A percentile compares a stretch with the other conserved stretches of the same genome.
These are phyloP conservation scores for Mormyrops attenuatus DNA, from an alignment of 2,797 vertebrate species.

Conservation along the genomic window DNA sequence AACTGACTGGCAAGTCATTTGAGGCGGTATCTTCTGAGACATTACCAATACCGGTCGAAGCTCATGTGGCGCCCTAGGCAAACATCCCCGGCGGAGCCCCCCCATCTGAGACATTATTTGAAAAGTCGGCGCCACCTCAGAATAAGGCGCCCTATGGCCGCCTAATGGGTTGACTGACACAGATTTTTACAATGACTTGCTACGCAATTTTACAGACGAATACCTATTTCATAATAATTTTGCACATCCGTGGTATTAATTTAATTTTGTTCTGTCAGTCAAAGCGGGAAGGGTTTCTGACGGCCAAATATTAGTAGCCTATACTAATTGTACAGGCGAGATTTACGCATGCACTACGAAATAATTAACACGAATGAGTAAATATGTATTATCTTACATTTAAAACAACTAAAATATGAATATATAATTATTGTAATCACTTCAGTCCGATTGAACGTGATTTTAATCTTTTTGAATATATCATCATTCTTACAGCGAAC, in stretches of 20 bases:
- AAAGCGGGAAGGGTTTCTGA: neutral
- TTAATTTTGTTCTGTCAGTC: neutral
- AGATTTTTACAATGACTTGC: neutral
- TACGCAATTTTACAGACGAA: neutral
- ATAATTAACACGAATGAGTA: neutral
- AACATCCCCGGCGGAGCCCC: neutral
- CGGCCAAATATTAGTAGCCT: neutral
- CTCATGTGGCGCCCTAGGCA: neutral
- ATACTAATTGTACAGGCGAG: neutral
- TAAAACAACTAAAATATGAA: neutral
- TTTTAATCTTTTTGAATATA: neutral
- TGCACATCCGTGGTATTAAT: neutral
- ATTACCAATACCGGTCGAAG: neutral
- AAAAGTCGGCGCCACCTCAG: neutral
- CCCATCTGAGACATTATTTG: neutral
- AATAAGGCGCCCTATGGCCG: neutral
- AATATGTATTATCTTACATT: neutral
- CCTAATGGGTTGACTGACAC: neutral
- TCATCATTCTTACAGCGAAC: neutral
- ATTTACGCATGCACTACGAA: neutral
- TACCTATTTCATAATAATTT: neutral
- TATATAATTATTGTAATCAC: neutral
- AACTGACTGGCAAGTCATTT: neutral
- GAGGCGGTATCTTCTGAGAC: neutral
- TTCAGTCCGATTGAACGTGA: neutral